phyloP scores from a whole-genome alignment of 2,888 invertebrate genomes.

The Aphodius granarius region DNA sequence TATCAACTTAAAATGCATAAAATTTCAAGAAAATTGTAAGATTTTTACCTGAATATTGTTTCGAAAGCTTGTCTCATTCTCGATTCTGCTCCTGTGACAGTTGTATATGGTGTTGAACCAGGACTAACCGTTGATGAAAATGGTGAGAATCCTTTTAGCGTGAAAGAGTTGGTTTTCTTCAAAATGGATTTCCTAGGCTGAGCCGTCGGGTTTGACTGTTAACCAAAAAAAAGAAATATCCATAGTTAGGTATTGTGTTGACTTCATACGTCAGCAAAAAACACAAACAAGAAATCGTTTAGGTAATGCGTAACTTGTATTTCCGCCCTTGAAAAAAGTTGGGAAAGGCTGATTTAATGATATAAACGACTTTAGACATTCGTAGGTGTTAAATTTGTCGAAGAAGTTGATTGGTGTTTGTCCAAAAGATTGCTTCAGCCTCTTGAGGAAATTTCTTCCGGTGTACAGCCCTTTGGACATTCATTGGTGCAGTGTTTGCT shows the following conservation, averaged over 20 bases:
- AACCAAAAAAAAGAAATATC: conserved; percentile 43
- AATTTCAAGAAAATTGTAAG: too few species aligned
- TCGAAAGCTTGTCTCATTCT: conserved; percentile 87
- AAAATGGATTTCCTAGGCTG: conserved; percentile 81
- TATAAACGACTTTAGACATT: too few species aligned
- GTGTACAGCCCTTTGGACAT: too few species aligned
- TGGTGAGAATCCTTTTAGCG: conserved; percentile 61
- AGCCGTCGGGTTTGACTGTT: conserved; percentile 51
- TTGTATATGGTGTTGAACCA: conserved; percentile 70
- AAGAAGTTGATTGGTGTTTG: too few species aligned
- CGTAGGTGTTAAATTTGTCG: too few species aligned
- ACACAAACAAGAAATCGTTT: not conserved
- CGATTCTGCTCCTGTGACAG: conserved; percentile 87
- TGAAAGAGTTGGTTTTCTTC: conserved; percentile 92
- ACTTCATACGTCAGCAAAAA: not conserved
- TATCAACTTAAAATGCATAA: too few species aligned
- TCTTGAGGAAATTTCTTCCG: too few species aligned
- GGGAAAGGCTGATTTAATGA: too few species aligned
- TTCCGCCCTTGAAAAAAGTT: too few species aligned
- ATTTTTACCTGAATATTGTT: conserved; percentile 72
- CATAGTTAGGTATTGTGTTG: not conserved
- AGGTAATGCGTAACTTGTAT: too few species aligned
- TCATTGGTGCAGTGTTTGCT: too few species aligned
- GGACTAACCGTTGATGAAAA: conserved; percentile 62
- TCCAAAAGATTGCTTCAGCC: too few species aligned